Evolutionary conservation across 2,113 vertebrate species (phyloP).

Genomic region (Panurus biarmicus): DNA sequence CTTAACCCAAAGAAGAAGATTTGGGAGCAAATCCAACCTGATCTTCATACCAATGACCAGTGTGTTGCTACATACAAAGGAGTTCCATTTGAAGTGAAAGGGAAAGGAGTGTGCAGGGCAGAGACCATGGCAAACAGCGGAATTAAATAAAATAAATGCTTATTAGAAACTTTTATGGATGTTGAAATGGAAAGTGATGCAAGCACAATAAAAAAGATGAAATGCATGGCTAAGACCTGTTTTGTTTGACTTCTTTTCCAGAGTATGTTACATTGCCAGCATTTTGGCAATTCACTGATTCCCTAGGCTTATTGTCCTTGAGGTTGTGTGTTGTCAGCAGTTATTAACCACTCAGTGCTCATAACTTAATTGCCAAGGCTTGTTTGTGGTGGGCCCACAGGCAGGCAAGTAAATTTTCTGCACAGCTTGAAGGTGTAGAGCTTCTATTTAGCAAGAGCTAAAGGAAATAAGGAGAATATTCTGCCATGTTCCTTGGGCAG

Average conservation of each 20-base stretch:
- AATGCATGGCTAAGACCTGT: background rate
- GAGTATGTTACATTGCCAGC: background rate
- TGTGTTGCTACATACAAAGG: constrained; percentile 93
- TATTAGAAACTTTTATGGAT: background rate
- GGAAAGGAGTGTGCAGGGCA: constrained; percentile 89
- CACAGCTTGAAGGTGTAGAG: background rate
- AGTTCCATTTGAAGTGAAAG: constrained; percentile 84
- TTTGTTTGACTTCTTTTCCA: background rate
- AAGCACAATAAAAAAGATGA: constrained; percentile 52
- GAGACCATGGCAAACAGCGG: constrained; percentile 90
- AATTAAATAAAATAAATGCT: constrained; percentile 77
- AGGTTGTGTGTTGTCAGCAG: background rate
- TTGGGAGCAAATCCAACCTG: constrained; percentile 95
- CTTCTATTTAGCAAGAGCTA: background rate
- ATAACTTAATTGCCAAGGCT: background rate
- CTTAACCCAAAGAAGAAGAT: constrained; percentile 98
- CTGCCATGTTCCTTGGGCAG: rapidly evolving
- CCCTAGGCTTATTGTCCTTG: background rate
- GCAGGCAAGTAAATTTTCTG: background rate
- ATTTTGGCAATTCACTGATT: background rate
- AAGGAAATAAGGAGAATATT: background rate
- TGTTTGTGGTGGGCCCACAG: background rate
- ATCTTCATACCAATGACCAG: constrained; percentile 81
- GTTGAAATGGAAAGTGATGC: constrained; percentile 22
- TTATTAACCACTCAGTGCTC: background rate